phyloP scores from a whole-genome alignment of 2,113 vertebrate genomes.

The Kobus ellipsiprymnus region DNA sequence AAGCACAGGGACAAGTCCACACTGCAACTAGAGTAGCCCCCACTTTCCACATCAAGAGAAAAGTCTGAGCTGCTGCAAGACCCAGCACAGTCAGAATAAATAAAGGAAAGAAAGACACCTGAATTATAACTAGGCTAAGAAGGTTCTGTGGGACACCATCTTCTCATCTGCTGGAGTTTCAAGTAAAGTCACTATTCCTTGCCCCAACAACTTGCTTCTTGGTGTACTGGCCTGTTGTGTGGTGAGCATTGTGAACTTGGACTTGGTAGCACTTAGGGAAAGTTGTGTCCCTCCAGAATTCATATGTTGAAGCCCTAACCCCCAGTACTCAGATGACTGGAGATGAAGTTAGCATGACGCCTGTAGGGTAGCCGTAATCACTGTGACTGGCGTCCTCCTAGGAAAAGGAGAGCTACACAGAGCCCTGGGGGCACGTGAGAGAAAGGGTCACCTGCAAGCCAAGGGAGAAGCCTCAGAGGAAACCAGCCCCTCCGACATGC shows the following conservation, averaged over 20 bases:
- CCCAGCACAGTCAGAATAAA: not conserved
- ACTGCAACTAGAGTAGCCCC: not conserved
- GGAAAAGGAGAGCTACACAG: not conserved
- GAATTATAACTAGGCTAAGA: not conserved
- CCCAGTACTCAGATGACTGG: not conserved
- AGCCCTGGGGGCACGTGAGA: rapidly evolving
- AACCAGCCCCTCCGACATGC: not conserved
- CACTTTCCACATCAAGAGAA: not conserved
- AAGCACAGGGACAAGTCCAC: not conserved
- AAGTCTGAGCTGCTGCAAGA: not conserved
- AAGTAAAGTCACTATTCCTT: not conserved
- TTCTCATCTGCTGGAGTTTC: not conserved
- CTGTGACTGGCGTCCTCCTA: not conserved
- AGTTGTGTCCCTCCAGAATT: not conserved
- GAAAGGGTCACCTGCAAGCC: too few species aligned
- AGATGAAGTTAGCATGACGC: not conserved
- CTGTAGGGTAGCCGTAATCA: not conserved
- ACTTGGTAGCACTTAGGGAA: not conserved
- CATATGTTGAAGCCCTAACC: not conserved
- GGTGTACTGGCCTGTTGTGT: not conserved
- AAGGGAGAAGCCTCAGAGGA: not conserved
- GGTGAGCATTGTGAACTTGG: not conserved
- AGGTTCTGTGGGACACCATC: not conserved
- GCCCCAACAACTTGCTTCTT: not conserved
- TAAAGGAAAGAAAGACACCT: not conserved